Percentiles rank a stretch among this genome's conserved stretches.
Conservation (phyloP, 2,113 vertebrate genomes). For the Oreochromis tanganicae region DNA sequence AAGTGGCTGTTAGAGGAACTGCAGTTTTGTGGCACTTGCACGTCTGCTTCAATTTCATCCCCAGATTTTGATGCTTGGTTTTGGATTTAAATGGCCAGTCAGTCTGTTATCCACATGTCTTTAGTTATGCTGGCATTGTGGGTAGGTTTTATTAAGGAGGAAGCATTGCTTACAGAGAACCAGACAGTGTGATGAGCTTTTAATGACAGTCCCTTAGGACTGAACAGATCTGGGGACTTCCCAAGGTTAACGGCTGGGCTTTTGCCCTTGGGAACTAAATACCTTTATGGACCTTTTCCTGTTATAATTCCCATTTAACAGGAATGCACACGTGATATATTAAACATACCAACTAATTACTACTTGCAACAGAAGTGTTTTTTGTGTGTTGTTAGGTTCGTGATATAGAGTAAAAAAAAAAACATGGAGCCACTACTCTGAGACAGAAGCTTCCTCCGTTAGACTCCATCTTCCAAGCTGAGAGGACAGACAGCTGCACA, state of each 20-base stretch:
- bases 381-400: neutral
- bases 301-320: neutral
- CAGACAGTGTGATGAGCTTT: neutral
- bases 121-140: accelerated
- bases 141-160: neutral
- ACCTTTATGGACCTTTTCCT: neutral
- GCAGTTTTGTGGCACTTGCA: neutral
- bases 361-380: neutral
- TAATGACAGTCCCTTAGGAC: neutral
- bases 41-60: neutral
- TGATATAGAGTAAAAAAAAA: neutral
- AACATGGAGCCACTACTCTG: neutral
- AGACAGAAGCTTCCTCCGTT: neutral
- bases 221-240: neutral
- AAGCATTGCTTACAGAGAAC: neutral
- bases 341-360: neutral
- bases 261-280: accelerated
- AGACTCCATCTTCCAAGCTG: neutral
- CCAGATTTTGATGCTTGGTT: accelerated
- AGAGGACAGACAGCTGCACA: neutral
- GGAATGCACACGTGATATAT: neutral
- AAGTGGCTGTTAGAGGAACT: neutral
- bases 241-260: neutral
- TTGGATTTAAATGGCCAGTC: neutral
- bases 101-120: neutral